A percentile compares a stretch with the other conserved stretches of the same genome.
Evolutionary conservation across 2,888 invertebrate genomes (phyloP).

Genomic region (Cheilosia variabilis): DNA sequence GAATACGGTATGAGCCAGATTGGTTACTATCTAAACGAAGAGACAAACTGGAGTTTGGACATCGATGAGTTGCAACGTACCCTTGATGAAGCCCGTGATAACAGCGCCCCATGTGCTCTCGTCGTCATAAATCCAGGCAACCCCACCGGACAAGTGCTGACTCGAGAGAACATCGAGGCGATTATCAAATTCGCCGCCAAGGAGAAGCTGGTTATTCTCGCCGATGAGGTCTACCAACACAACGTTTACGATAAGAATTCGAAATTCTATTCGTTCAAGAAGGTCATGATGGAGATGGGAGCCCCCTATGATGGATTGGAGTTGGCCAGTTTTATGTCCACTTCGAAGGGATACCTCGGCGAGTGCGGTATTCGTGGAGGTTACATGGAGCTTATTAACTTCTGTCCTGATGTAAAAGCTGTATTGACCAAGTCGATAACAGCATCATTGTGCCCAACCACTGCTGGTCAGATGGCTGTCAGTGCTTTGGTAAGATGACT

Average conservation of each 20-base stretch:
- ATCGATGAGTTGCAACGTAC: constrained; percentile 91
- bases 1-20: constrained; percentile 95
- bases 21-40: constrained; percentile 96
- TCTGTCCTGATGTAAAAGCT: constrained; percentile 92
- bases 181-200: constrained; percentile 96
- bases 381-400: constrained; percentile 95
- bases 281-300: constrained; percentile 95
- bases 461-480: constrained; percentile 95
- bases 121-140: constrained; percentile 99
- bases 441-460: constrained; percentile 98
- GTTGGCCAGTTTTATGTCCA: constrained; percentile 97
- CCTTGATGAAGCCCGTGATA: constrained; percentile 86
- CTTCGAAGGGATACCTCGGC: constrained; percentile 97
- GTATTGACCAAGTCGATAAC: constrained; percentile 94
- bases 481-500: constrained; percentile 90
- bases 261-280: constrained; percentile 97
- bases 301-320: constrained; percentile 92
- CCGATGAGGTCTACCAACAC: constrained; percentile 98
- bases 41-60: constrained; percentile 93
- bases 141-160: constrained; percentile 97
- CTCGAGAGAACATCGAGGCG: constrained; percentile 93
- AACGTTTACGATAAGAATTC: constrained; percentile 96
- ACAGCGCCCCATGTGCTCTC: constrained; percentile 90
- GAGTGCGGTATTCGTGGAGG: constrained; percentile 99
- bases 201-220: constrained; percentile 93